A percentile compares a stretch with the other conserved stretches of the same genome.
phyloP scores from a whole-genome alignment of 2,113 vertebrate species.

The Rhinoptilus africanus region DNA sequence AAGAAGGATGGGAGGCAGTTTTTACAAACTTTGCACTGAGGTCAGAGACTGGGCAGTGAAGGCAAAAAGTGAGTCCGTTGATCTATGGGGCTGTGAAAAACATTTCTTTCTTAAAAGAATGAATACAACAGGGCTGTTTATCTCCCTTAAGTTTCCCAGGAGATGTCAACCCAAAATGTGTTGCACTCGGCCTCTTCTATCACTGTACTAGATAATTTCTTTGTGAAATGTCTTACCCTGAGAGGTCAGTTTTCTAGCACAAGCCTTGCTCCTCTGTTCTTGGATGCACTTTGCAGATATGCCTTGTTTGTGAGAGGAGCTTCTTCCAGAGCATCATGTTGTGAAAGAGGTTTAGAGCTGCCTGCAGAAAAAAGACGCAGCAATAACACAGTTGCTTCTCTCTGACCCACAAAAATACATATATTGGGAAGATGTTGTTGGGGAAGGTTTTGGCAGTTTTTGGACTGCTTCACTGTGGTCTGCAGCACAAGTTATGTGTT shows the following conservation, averaged over 20 bases:
- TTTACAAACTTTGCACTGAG: neutral
- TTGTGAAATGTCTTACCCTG: neutral
- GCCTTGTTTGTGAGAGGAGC: neutral
- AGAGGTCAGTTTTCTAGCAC: neutral
- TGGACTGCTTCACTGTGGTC: neutral
- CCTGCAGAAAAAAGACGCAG: neutral
- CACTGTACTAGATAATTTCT: neutral
- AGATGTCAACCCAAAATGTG: neutral
- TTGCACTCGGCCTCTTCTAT: neutral
- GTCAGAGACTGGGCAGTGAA: neutral
- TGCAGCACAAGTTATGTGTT: neutral
- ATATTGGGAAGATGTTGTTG: neutral
- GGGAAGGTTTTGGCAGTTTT: neutral
- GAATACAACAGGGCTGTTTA: neutral
- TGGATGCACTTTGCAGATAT: neutral
- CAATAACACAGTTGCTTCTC: neutral
- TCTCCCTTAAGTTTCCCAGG: slow-evolving; percentile 22
- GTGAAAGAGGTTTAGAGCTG: neutral
- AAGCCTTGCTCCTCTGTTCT: neutral
- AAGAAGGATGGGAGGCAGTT: neutral
- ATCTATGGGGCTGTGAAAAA: neutral
- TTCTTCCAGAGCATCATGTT: neutral
- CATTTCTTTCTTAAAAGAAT: neutral
- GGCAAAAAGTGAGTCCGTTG: neutral
- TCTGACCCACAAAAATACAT: neutral